A percentile compares a stretch with the other conserved stretches of the same genome.
phyloP scores from a whole-genome alignment of 92 coral and sea anemone species.

The Montipora capitata region DNA sequence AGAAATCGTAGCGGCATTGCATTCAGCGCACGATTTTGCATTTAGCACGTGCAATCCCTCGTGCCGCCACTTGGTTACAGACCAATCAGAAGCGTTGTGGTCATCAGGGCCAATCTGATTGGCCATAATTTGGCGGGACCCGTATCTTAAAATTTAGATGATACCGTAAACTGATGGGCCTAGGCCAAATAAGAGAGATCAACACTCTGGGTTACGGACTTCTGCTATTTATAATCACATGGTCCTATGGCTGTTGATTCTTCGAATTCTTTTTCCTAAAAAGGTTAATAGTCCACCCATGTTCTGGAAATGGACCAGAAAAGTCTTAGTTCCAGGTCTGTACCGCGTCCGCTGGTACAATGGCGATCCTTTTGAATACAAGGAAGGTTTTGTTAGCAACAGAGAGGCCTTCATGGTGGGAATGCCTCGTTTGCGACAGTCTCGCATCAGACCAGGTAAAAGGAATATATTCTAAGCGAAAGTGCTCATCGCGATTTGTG shows the following conservation, averaged over 20 bases:
- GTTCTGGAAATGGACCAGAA: conserved; percentile 90
- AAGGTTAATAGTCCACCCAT: conserved; percentile 72
- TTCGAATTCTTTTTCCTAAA: neutral
- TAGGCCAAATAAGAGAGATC: too few species aligned
- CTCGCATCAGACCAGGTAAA: conserved; percentile 90
- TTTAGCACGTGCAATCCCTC: too few species aligned
- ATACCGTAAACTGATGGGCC: too few species aligned
- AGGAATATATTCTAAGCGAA: neutral
- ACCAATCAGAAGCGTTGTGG: too few species aligned
- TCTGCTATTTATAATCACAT: too few species aligned
- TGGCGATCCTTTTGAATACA: conserved; percentile 70
- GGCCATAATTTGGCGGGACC: too few species aligned
- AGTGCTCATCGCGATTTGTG: neutral
- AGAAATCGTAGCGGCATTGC: too few species aligned
- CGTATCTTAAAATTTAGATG: too few species aligned
- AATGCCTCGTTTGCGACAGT: conserved; percentile 92
- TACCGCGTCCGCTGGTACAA: conserved; percentile 89
- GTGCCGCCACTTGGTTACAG: too few species aligned
- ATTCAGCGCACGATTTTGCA: too few species aligned
- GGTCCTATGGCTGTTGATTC: neutral
- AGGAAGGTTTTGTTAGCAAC: conserved; percentile 92
- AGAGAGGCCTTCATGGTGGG: conserved; percentile 91
- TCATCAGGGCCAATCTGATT: too few species aligned
- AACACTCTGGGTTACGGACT: too few species aligned
- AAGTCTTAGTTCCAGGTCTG: conserved; percentile 85